Base-by-base conservation (phyloP, 2,797 vertebrate genomes). In the Sebastes cheni region DNA sequence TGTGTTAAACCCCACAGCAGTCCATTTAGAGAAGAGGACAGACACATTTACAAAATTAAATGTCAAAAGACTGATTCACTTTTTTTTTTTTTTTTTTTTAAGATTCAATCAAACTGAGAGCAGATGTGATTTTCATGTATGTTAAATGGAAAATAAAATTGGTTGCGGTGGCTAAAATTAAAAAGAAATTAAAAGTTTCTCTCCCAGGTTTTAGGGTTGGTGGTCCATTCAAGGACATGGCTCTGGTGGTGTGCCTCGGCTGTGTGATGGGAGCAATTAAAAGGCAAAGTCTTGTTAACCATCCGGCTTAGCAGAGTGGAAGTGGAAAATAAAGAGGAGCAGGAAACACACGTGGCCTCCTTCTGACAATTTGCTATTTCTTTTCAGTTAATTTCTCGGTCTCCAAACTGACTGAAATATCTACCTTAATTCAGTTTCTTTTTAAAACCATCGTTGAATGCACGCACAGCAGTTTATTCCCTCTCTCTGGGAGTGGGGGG, bases 191-290 rank as follows among this genome's bases (percentile, higher is more conserved):
- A 72, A 68, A 84, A 69, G 74, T 85, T 85, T 39, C 55, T 54
- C 46, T 78, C 72, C 10, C 23, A 78, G 46, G 46, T 83, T 77
- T 81, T 59, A 25, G 55, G 70, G 58, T 80, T 77, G 88, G 87
- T 80, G 82, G 83, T 87, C 71, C 71, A 27, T 85, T 89, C 27
- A 81, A 90, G 93, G 94, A 94, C 93, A 81, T 76, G 58, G 71
- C 92, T 87, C 88, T 80, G 86, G 84, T 91, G 87, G 88, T 27
- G n/a, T 86, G 90, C 92, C 16, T 67, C 86, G 86, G 86, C 89
- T 86, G 88, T 85, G 88, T 88, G 94, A 94, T 97, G 95, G 97
- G 94, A 97, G 95, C 93, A 91, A 94, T 96, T 78, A 88, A 91
- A 93, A 85, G 87, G 85, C 84, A 83, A 83, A 79, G 89, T 84